phyloP scores from a whole-genome alignment of 2,797 vertebrate species.

The Gymnothorax reevesii region DNA sequence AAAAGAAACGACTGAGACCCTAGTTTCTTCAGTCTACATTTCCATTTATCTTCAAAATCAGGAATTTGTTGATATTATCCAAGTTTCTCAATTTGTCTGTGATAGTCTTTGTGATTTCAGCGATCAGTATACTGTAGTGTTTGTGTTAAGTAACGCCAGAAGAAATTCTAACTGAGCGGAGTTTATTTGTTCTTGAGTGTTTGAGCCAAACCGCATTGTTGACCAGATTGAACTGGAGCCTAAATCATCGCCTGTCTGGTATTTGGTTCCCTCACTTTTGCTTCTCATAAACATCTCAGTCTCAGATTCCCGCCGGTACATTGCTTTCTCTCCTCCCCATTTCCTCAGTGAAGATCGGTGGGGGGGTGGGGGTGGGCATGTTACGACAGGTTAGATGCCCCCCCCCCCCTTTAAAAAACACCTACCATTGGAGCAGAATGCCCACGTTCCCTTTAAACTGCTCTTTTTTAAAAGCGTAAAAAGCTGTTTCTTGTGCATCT shows the following conservation, averaged over 20 bases:
- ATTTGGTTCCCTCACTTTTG: background rate
- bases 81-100: background rate
- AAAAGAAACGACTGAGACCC: background rate
- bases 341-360: slow-evolving; percentile 45
- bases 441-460: slow-evolving; percentile 46
- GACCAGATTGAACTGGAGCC: background rate
- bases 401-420: slow-evolving; percentile 47
- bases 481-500: background rate
- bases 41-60: background rate
- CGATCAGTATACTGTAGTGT: background rate
- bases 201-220: background rate
- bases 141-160: background rate
- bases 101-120: background rate
- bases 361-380: slow-evolving; percentile 41
- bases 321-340: slow-evolving; percentile 39
- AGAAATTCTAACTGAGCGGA: background rate
- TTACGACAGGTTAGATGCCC: slow-evolving; percentile 60
- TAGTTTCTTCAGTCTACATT: background rate
- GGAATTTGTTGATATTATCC: too few species aligned
- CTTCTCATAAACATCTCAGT: background rate
- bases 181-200: background rate
- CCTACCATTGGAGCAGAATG: slow-evolving; percentile 50
- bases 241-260: background rate
- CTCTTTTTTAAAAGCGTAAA: slow-evolving; percentile 46
- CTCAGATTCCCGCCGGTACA: slow-evolving; percentile 41